phyloP scores from a whole-genome alignment of 2,797 vertebrate genomes.

The Prionace glauca region DNA sequence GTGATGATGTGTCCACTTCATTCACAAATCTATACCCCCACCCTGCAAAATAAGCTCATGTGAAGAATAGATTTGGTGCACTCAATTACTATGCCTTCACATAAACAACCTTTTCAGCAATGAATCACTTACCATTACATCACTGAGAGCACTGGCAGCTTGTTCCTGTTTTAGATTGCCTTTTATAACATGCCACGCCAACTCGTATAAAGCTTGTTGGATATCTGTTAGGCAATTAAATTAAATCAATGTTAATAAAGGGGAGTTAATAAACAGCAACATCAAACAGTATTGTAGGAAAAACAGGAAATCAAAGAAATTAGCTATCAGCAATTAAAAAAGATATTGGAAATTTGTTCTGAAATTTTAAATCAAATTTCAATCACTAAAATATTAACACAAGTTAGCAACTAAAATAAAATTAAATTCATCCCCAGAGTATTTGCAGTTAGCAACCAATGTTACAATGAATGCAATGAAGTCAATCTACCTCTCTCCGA shows the following conservation, averaged over 20 bases:
- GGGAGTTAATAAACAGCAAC: neutral
- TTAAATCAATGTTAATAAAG: conserved; percentile 42
- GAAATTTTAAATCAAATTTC: neutral
- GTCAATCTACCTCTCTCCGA: neutral
- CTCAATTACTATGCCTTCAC: conserved; percentile 43
- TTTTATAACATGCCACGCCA: conserved; percentile 85
- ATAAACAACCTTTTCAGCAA: conserved; percentile 39
- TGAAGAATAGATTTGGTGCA: conserved; percentile 15
- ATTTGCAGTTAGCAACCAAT: neutral
- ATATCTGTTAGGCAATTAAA: conserved; percentile 64
- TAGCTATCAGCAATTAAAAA: neutral
- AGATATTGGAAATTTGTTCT: neutral
- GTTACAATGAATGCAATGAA: neutral
- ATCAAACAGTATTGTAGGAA: neutral
- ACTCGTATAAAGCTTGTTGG: conserved; percentile 85
- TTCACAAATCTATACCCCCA: neutral
- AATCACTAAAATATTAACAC: neutral
- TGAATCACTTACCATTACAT: conserved; percentile 77
- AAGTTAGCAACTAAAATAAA: neutral
- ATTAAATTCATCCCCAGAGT: neutral
- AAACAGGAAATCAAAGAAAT: neutral
- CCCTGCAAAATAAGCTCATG: neutral
- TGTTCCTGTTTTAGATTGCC: conserved; percentile 91
- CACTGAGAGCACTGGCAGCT: conserved; percentile 75
- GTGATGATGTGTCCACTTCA: neutral